Evolutionary conservation across 2,888 invertebrate species (phyloP).

Genomic region (Caenorhabditis virilis): DNA sequence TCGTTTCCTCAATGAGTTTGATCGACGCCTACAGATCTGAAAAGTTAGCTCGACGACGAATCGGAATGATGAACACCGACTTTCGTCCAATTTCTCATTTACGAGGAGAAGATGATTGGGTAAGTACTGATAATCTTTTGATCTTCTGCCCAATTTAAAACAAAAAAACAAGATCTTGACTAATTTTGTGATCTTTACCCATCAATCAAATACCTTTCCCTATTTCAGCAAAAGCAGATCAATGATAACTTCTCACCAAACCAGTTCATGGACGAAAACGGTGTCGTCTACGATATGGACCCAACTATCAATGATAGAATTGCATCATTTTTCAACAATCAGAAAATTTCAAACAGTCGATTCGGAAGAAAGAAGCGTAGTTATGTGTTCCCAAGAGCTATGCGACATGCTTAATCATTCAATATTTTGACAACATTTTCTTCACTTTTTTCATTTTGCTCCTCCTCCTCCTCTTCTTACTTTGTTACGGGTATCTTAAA

Average conservation of each 20-base stretch:
- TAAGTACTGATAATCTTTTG: constrained; percentile 11
- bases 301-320: constrained; percentile 46
- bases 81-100: constrained; percentile 47
- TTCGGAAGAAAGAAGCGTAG: constrained; percentile 38
- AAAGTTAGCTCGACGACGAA: constrained; percentile 35
- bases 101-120: constrained; percentile 52
- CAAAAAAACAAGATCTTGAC: background rate
- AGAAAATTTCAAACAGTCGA: constrained; percentile 25
- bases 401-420: background rate
- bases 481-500: background rate
- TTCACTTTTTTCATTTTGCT: background rate
- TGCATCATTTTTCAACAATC: constrained; percentile 35
- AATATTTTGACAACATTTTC: background rate
- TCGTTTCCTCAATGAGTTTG: constrained; percentile 41
- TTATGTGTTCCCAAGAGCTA: constrained; percentile 5
- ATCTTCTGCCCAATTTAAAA: background rate
- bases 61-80: constrained; percentile 42
- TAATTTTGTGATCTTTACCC: background rate
- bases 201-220: background rate
- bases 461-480: background rate
- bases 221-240: constrained; percentile 46
- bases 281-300: constrained; percentile 48
- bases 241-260: constrained; percentile 41
- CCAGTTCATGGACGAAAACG: constrained; percentile 52
- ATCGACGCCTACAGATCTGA: constrained; percentile 46